Evolutionary conservation across 2,888 invertebrate genomes (phyloP).

Genomic region (Erebia palarica): DNA sequence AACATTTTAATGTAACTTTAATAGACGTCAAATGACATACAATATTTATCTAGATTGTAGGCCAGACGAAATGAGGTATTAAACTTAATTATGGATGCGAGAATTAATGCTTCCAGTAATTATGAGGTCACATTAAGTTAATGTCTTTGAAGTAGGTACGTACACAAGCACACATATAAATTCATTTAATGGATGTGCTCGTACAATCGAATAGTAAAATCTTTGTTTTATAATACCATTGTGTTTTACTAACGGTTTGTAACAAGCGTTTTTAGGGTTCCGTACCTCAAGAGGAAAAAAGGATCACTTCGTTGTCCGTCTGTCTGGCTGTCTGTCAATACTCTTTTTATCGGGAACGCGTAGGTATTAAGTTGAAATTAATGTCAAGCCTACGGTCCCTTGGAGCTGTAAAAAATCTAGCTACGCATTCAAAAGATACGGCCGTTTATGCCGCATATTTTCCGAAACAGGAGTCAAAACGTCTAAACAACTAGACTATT

Average conservation of each 20-base stretch:
- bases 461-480: too few species aligned
- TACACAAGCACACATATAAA: slow-evolving; percentile 49
- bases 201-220: slow-evolving; percentile 46
- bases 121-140: slow-evolving; percentile 81
- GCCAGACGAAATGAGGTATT: slow-evolving; percentile 78
- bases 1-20: slow-evolving; percentile 70
- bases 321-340: too few species aligned
- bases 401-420: too few species aligned
- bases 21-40: slow-evolving; percentile 68
- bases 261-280: slow-evolving; percentile 7
- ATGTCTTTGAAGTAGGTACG: slow-evolving; percentile 66
- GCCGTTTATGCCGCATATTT: too few species aligned
- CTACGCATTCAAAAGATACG: too few species aligned
- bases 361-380: too few species aligned
- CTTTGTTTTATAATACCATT: slow-evolving; percentile 39
- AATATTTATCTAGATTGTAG: slow-evolving; percentile 79
- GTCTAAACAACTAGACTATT: too few species aligned
- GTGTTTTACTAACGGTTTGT: slow-evolving; percentile 32
- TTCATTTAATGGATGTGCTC: slow-evolving; percentile 46
- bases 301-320: too few species aligned
- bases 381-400: too few species aligned
- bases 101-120: slow-evolving; percentile 81
- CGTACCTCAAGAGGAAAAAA: too few species aligned
- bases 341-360: too few species aligned
- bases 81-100: slow-evolving; percentile 81